A percentile compares a stretch with the other conserved stretches of the same genome.
Conservation (phyloP, 2,888 invertebrate species). For the Torymus texanus region DNA sequence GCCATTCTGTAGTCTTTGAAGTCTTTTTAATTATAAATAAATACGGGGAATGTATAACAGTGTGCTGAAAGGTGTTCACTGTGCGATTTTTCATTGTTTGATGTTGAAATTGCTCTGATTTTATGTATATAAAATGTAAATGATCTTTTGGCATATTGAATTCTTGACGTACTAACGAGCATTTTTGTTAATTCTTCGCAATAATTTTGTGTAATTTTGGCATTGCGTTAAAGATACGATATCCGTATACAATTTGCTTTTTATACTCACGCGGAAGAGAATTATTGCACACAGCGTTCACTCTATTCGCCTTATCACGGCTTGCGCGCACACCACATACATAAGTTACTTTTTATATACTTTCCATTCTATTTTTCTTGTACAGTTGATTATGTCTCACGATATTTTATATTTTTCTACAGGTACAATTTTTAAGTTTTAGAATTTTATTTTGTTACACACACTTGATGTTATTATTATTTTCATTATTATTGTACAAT, state of each 20-base stretch:
- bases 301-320: conserved; percentile 36
- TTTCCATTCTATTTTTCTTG: conserved; percentile 15
- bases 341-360: conserved; percentile 22
- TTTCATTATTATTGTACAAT: too few relatives aligned
- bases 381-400: conserved; percentile 34
- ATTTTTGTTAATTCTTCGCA: too few relatives aligned
- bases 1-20: too few relatives aligned
- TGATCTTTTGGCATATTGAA: neutral
- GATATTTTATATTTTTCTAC: conserved; percentile 31
- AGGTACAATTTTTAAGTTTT: conserved; percentile 40
- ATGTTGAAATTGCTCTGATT: too few relatives aligned
- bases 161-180: too few relatives aligned
- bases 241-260: conserved; percentile 29
- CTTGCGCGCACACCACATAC: conserved; percentile 37
- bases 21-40: too few relatives aligned
- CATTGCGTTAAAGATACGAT: conserved; percentile 24
- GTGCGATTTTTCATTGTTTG: too few relatives aligned
- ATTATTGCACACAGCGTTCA: conserved; percentile 28
- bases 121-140: neutral
- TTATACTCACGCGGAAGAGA: conserved; percentile 35
- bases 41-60: too few relatives aligned
- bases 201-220: too few relatives aligned
- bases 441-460: conserved; percentile 23
- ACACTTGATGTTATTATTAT: conserved; percentile 1
- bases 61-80: too few relatives aligned